These are phyloP conservation scores for Cololabis saira DNA, from an alignment of 2,113 vertebrate genomes.

Conservation along the genomic window DNA sequence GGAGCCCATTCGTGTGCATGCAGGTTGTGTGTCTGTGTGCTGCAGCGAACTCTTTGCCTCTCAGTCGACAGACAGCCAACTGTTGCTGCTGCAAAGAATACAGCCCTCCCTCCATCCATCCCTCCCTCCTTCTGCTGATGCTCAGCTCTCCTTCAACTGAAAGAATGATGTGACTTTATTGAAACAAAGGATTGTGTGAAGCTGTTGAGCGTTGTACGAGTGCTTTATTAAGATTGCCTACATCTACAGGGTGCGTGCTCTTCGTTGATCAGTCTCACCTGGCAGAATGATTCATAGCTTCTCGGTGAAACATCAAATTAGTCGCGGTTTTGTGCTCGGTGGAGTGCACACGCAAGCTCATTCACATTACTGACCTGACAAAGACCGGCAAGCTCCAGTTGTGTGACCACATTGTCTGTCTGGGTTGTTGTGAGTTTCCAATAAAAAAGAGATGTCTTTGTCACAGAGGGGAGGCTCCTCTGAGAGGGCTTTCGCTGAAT, in stretches of 20 bases:
- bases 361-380: conserved; percentile 8
- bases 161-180: conserved; percentile 48
- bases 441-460: too few species aligned
- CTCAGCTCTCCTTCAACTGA: conserved; percentile 25
- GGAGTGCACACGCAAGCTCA: conserved; percentile 22
- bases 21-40: conserved; percentile 25
- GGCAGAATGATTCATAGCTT: conserved; percentile 51
- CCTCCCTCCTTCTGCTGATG: conserved; percentile 2
- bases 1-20: neutral
- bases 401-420: conserved; percentile 3
- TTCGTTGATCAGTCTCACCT: conserved; percentile 25
- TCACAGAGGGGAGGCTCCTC: too few species aligned
- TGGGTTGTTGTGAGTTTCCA: neutral
- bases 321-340: conserved; percentile 40
- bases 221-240: conserved; percentile 5
- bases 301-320: conserved; percentile 52
- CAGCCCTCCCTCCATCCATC: conserved; percentile 9
- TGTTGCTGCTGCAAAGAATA: conserved; percentile 71
- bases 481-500: conserved; percentile 12
- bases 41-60: conserved; percentile 65
- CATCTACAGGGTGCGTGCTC: conserved; percentile 5
- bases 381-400: conserved; percentile 18
- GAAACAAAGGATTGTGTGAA: conserved; percentile 20
- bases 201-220: neutral
- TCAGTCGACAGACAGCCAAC: conserved; percentile 74